phyloP scores from a whole-genome alignment of 2,113 vertebrate species.

The Aleadryas rufinucha region DNA sequence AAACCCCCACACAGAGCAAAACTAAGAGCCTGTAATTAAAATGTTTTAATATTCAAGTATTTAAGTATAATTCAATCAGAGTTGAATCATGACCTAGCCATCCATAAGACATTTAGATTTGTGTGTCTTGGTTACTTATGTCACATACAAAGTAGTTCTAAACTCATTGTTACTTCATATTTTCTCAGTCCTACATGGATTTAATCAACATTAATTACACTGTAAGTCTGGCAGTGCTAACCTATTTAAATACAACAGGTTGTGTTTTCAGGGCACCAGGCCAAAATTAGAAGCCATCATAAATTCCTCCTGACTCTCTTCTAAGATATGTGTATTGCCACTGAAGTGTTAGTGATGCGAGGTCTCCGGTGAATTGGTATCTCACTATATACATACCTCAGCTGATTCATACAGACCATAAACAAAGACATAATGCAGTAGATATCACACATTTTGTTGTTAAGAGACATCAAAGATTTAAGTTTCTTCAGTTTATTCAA shows the following conservation, averaged over 20 bases:
- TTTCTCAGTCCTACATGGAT: background rate
- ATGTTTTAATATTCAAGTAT: background rate
- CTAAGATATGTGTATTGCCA: background rate
- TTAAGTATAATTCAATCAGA: background rate
- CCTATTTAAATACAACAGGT: conserved; percentile 16
- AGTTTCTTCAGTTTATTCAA: background rate
- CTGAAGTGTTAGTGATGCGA: background rate
- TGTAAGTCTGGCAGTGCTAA: background rate
- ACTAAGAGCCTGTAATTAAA: background rate
- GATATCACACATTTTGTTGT: background rate
- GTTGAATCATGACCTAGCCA: background rate
- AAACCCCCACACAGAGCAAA: accelerated
- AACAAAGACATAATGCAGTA: background rate
- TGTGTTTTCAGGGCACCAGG: background rate
- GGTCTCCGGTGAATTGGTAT: background rate
- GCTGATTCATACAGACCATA: background rate
- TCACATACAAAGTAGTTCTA: background rate
- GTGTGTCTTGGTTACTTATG: background rate
- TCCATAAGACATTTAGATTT: background rate
- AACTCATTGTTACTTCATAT: background rate
- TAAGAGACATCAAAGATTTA: background rate
- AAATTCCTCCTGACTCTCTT: background rate
- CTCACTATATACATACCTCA: background rate
- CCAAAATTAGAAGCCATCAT: background rate
- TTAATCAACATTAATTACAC: conserved; percentile 34